Conservation (phyloP, 2,113 vertebrate genomes). For the Pluvialis apricaria region DNA sequence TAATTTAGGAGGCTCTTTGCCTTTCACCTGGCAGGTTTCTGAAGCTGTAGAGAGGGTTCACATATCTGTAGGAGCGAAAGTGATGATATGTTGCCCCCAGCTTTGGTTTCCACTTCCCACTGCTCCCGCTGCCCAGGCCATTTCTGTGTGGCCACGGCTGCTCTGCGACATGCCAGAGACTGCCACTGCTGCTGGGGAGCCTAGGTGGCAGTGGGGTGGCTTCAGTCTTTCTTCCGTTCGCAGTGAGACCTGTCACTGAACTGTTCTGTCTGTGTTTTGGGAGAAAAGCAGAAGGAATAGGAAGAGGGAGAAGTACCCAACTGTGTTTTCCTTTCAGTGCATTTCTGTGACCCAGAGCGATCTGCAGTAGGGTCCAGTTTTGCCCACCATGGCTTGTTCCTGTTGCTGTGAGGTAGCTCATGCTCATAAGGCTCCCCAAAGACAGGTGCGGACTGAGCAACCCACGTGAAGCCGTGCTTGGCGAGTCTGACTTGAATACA, state of each 20-base stretch:
- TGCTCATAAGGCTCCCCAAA: background rate
- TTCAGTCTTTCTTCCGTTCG: background rate
- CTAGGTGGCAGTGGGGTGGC: background rate
- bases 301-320: background rate
- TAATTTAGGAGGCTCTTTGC: background rate
- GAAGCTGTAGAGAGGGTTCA: background rate
- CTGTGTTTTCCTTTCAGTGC: background rate
- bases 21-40: background rate
- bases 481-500: background rate
- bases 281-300: too few species aligned
- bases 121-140: background rate
- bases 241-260: background rate
- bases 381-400: background rate
- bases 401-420: background rate
- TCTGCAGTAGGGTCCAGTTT: background rate
- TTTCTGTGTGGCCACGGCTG: accelerated
- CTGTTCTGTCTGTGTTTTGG: too few species aligned
- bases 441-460: background rate
- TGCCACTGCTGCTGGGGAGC: background rate
- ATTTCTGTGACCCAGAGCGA: background rate
- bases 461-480: background rate
- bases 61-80: accelerated
- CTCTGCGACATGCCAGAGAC: background rate
- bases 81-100: background rate
- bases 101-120: background rate